Conservation (phyloP, 2,113 vertebrate genomes). For the Entelurus aequoreus region DNA sequence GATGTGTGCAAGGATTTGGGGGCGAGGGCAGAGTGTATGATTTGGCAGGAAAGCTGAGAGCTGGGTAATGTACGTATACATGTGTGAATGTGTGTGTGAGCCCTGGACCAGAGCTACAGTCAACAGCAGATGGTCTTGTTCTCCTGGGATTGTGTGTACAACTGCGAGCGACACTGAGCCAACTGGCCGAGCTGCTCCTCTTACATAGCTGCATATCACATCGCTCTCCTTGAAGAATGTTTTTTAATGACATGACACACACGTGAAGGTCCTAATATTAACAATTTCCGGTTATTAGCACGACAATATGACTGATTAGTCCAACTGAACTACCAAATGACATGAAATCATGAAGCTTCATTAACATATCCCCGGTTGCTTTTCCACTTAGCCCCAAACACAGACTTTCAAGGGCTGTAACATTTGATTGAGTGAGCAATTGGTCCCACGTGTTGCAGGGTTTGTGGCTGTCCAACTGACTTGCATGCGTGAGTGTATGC, state of each 20-base stretch:
- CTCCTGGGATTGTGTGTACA: constrained; percentile 31
- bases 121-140: constrained; percentile 54
- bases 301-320: background rate
- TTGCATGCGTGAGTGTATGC: constrained; percentile 2
- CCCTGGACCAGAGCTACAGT: constrained; percentile 21
- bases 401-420: constrained; percentile 16
- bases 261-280: constrained; percentile 20
- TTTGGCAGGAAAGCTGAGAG: constrained; percentile 43
- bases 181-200: constrained; percentile 60
- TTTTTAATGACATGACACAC: constrained; percentile 34
- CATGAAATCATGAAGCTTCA: background rate
- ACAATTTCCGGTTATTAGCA: background rate
- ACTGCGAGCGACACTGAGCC: constrained; percentile 53
- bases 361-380: constrained; percentile 1
- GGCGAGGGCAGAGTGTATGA: constrained; percentile 14
- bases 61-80: constrained; percentile 14
- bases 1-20: constrained; percentile 15
- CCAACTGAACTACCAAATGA: background rate
- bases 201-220: constrained; percentile 45
- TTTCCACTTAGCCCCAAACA: constrained; percentile 1
- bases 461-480: constrained; percentile 47
- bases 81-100: constrained; percentile 29
- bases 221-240: constrained; percentile 33
- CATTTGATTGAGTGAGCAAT: constrained; percentile 49
- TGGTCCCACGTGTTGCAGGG: constrained; percentile 41